phyloP scores from a whole-genome alignment of 2,797 vertebrate genomes.

The Kryptolebias ocellatus region DNA sequence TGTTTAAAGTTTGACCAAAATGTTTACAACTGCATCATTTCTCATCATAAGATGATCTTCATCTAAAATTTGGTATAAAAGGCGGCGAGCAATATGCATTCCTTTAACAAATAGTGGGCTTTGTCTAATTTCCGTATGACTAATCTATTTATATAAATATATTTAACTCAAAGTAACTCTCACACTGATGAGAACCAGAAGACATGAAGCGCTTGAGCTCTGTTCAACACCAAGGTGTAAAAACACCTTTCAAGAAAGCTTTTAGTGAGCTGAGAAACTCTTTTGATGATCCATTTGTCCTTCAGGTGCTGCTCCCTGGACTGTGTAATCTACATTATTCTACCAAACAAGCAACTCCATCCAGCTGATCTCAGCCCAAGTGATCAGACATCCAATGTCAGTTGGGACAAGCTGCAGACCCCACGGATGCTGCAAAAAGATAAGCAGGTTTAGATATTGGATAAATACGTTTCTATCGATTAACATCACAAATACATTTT shows the following conservation, averaged over 20 bases:
- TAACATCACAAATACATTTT: neutral
- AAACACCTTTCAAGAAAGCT: constrained; percentile 13
- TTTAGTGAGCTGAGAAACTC: constrained; percentile 11
- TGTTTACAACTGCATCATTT: no score
- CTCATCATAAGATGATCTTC: no score
- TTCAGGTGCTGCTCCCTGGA: constrained; percentile 17
- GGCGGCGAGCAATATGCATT: no score
- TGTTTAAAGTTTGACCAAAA: no score
- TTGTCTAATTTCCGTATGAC: no score
- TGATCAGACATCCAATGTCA: neutral
- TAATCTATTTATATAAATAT: no score
- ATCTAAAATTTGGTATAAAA: no score
- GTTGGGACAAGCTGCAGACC: neutral
- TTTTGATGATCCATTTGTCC: constrained; percentile 22
- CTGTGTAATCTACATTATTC: constrained; percentile 19
- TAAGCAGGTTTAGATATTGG: neutral
- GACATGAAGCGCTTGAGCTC: no score
- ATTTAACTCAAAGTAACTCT: no score
- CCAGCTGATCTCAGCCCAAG: constrained; percentile 4
- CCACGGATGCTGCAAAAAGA: neutral
- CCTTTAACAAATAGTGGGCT: no score
- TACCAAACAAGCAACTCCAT: constrained; percentile 7
- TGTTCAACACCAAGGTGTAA: neutral
- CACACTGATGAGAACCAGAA: no score
- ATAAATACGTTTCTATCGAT: neutral